Base-by-base conservation (phyloP, 2,113 vertebrate species). In the Felis chaus region DNA sequence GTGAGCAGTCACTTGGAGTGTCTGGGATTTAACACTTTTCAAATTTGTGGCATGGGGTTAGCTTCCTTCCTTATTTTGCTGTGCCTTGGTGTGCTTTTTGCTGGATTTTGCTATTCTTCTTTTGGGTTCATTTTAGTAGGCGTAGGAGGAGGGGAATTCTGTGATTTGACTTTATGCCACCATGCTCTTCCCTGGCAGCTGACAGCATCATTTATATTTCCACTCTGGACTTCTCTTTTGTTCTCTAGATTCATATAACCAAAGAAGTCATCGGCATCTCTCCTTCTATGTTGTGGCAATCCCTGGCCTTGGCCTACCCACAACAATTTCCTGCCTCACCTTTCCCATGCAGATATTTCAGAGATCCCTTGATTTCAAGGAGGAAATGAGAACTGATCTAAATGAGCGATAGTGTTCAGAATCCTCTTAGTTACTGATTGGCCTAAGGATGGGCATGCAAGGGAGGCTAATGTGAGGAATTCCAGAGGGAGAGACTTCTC, bases 381-480 rank as follows among this genome's bases (percentile, higher is more conserved):
- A 97, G 57, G 33, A 93, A 90, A 74, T 68, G 10, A 57, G 45
- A 97, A 84, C 36, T 93, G 45, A 74, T 86, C 55, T 81, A 86
- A 94, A 74, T 91, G 65, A 80, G 31, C 27, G 14, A 33, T 80
- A 66, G 3, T 50, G 33, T 93, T 89, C 79, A 85, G 53, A 87
- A 18, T 68, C n/a, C 50, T 95, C 27, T 95, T 81, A 80, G 65
- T 74, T 93, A 61, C 33, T 90, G 63, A 80, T 90, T 79, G 68
- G 63, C 71, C 45, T 81, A 61, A 97, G 31, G 19, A 21, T 89
- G 57, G 73, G 23, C 48, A 41, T 50, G 33, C 55, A 89, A 83
- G 39, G 11, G 68, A 92, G 50, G 65, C 83, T 83, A 83, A 96
- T 68, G 39, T 94, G 76, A 18, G 89, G 68, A 68, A 69, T 92